A percentile compares a stretch with the other conserved stretches of the same genome.
These are phyloP conservation scores for Lycaon pictus DNA, from an alignment of 2,113 vertebrate genomes.

Conservation along the genomic window DNA sequence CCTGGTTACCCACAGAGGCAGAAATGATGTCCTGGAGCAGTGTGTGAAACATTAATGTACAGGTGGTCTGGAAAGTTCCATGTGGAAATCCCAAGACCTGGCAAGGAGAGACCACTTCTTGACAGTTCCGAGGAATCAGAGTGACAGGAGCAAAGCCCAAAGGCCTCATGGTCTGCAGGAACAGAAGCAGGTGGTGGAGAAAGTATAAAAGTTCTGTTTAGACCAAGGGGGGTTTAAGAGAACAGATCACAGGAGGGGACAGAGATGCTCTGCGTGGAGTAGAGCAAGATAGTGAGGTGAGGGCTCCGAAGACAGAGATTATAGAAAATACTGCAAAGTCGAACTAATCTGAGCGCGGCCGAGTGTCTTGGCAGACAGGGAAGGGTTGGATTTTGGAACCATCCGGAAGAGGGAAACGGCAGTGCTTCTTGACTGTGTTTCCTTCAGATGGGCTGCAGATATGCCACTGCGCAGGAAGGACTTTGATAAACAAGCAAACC, in stretches of 20 bases:
- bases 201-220: not conserved
- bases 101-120: not conserved
- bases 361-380: conserved; percentile 30
- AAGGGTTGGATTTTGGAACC: not conserved
- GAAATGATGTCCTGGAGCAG: not conserved
- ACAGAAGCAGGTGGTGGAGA: not conserved
- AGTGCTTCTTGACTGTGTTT: not conserved
- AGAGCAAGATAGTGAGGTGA: not conserved
- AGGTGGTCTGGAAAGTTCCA: conserved; percentile 31
- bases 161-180: not conserved
- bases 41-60: not conserved
- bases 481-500: not conserved
- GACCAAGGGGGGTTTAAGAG: not conserved
- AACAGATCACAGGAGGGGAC: not conserved
- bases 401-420: not conserved
- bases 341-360: not conserved
- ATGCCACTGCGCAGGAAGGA: not conserved
- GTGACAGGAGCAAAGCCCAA: not conserved
- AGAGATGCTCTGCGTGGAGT: fast-evolving
- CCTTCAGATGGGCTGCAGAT: not conserved
- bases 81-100: not conserved
- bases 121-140: not conserved
- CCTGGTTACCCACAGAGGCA: conserved; percentile 32
- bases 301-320: not conserved
- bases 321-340: not conserved